A percentile compares a stretch with the other conserved stretches of the same genome.
These are phyloP conservation scores for Sesia apiformis DNA, from an alignment of 2,888 invertebrate species.

Conservation along the genomic window DNA sequence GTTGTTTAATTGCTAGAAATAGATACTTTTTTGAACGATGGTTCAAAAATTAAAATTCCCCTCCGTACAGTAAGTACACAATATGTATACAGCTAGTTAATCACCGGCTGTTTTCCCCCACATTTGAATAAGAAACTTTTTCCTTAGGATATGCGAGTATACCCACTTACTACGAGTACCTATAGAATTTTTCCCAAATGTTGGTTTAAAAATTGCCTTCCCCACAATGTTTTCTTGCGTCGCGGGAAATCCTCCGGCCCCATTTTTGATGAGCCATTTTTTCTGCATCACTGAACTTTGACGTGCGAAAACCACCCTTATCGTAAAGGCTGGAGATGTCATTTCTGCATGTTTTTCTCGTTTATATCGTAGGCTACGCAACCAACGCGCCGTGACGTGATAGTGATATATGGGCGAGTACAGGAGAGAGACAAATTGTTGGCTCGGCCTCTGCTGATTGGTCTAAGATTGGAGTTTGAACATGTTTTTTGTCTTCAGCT, in stretches of 20 bases:
- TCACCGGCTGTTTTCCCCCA: too few relatives aligned
- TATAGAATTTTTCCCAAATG: neutral
- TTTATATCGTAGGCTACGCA: neutral
- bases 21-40: too few relatives aligned
- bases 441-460: conserved; percentile 41
- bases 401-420: conserved; percentile 36
- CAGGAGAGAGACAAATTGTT: conserved; percentile 48
- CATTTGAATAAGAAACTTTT: too few relatives aligned
- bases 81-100: too few relatives aligned
- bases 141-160: too few relatives aligned
- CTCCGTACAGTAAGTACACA: too few relatives aligned
- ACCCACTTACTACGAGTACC: too few relatives aligned
- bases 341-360: neutral
- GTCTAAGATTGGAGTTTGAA: conserved; percentile 28
- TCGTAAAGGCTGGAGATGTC: neutral
- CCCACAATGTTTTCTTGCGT: neutral
- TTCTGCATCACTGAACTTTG: neutral
- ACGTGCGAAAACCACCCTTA: neutral
- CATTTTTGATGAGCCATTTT: neutral
- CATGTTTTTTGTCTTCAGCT: neutral
- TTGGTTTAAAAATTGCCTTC: neutral
- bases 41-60: neutral
- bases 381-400: conserved; percentile 17
- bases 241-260: neutral
- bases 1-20: too few relatives aligned